Base-by-base conservation (phyloP, 2,888 invertebrate species). In the Augiades crinisus region DNA sequence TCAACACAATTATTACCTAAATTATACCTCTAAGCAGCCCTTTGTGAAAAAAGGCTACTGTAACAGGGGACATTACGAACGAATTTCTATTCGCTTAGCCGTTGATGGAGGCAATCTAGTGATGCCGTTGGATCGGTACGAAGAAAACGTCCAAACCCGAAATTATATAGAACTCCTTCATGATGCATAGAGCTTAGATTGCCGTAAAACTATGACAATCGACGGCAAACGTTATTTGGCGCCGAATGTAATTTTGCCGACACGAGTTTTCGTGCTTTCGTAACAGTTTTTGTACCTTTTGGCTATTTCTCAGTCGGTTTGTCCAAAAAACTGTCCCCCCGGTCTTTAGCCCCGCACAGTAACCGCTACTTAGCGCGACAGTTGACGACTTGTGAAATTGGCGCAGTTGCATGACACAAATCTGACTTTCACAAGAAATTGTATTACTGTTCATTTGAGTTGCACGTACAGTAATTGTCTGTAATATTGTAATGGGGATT, bases 201-300 rank as follows among this genome's bases (percentile, higher is more conserved):
- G 16, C 34, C 16, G 45, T 51, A 59, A 53, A 41, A 31, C 34
- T 40, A 43, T 44, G 22, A 34, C 30, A 21, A 46, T 63, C 58
- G 24, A 24, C 52, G 10, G 52, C 52, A 45, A 45, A 52, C 21
- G n/a, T 45, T 33, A 3, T 2, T 22, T 33, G 52, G 58, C 55
- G 56, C 62, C 54, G 24, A 55, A 70, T 68, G 73, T 70, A 70
- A 81, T 81, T 81, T 77, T 67, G 73, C 69, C 72, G 74, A 78
- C 81, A 81, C 81, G 82, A 81, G 69, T 78, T 80, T 75, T 81
- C 79, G 80, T 82, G 79, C 81, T 81, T 80, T 76, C 68, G 72
- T 75, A 75, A 75, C 67, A 3, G 61, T 66, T 68, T 77, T 75
- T 78, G 75, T 68, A 62, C 63, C 64, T 75, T 76, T 75, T 69